Evolutionary conservation across 2,888 invertebrate species (phyloP), one percentile per base, ranked within the genome.

Genomic region (Tanytarsus gracilentus): DNA sequence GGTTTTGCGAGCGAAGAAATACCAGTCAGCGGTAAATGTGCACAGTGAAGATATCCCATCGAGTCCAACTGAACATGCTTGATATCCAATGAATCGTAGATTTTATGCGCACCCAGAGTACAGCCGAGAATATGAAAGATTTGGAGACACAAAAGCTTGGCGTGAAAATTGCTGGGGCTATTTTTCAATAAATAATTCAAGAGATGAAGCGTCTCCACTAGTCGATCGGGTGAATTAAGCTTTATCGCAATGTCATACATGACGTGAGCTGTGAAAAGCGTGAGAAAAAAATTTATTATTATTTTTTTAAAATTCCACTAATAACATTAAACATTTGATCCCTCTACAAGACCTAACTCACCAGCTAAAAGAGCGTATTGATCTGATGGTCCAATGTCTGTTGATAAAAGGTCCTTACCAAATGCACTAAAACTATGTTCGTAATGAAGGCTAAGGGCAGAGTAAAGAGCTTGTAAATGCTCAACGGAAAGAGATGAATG

Each of bases 1-100:
- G 80, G 78, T 59, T 84, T 77, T 14, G 88, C 86, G 18, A 84
- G 76, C 1, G 81, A 75, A 66, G 85, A 81, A 49, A 87, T 82
- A 6, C 88, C 89, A 36, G 83, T 80, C 7, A 86, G 79, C 18
- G 85, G 79, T 61, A 93, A 76, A 58, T 88, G 79, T 64, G 85
- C 85, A 64, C 85, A 82, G 74, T 89, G 86, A 63, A 88, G 76
- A 76, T 89, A 90, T 65, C 95, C 92, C 71, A 97, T 76, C 0
- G 95, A 90, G 72, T 95, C 92, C 69, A 94, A 78, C 74, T 95
- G 95, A 66, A 96, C 83, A 74, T 96, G 93, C 74, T 97, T 97
- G 62, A 92, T 81, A 69, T 96, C 95, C 69, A 97, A 75, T 59
- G 81, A 80, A 65, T 84, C 83, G 73, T 87, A 89, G 67, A 86